Evolutionary conservation across 2,888 invertebrate genomes (phyloP).

Genomic region (Osmoderma eremita): DNA sequence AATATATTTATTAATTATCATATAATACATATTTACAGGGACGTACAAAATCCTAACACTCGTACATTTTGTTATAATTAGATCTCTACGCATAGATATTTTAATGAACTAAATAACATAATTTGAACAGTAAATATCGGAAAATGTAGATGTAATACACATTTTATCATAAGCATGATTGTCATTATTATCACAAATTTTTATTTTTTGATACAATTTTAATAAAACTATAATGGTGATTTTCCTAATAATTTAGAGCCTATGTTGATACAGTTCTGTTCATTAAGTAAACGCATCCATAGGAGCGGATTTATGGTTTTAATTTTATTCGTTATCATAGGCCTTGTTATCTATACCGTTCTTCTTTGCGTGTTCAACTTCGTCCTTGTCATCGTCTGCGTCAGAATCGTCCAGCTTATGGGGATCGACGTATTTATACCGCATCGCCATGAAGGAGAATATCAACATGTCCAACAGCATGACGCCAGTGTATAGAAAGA

Average conservation of each 20-base stretch:
- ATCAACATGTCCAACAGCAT: constrained; percentile 86
- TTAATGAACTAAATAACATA: not conserved
- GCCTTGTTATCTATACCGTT: constrained; percentile 45
- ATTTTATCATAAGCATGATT: too few relatives aligned
- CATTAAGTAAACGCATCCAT: constrained; percentile 2
- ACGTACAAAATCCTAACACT: not conserved
- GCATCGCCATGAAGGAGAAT: constrained; percentile 81
- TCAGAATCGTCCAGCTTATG: constrained; percentile 2
- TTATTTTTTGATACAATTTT: too few relatives aligned
- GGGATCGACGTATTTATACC: constrained; percentile 76
- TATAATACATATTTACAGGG: constrained; percentile 18
- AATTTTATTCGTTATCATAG: constrained; percentile 27
- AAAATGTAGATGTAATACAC: not conserved
- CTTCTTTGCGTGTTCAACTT: constrained; percentile 15
- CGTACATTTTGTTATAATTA: too few relatives aligned
- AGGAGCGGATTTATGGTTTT: not conserved
- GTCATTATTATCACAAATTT: too few relatives aligned
- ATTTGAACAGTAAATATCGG: not conserved
- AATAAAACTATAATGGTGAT: too few relatives aligned
- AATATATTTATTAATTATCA: constrained; percentile 10
- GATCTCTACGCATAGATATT: not conserved
- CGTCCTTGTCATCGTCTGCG: not conserved
- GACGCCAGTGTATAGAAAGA: constrained; percentile 85
- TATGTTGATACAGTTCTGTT: not conserved
- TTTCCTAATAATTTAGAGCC: too few relatives aligned